Percentiles rank a stretch among this genome's conserved stretches.
These are phyloP conservation scores for Cairina moschata DNA, from an alignment of 2,113 vertebrate genomes.

Conservation along the genomic window DNA sequence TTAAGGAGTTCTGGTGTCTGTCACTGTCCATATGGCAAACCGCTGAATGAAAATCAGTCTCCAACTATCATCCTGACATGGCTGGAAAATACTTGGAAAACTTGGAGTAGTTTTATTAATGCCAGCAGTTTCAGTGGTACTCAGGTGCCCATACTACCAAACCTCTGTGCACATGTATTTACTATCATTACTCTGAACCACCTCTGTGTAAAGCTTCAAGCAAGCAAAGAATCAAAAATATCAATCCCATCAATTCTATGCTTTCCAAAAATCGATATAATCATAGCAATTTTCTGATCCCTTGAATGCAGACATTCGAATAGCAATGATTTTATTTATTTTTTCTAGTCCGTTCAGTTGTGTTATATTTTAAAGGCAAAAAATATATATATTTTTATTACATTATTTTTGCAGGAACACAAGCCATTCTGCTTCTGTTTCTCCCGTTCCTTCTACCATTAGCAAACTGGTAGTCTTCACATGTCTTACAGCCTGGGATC, in stretches of 20 bases:
- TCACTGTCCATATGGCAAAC: constrained; percentile 31
- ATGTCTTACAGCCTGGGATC: neutral
- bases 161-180: neutral
- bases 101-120: neutral
- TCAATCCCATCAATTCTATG: neutral
- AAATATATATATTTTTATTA: neutral
- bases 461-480: neutral
- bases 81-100: constrained; percentile 27
- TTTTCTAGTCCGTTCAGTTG: neutral
- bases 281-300: neutral
- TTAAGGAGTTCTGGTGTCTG: constrained; percentile 74
- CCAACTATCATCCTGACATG: constrained; percentile 7
- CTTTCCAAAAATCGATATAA: neutral
- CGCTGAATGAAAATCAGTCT: constrained; percentile 12
- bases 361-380: neutral
- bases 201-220: neutral
- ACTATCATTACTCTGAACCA: neutral
- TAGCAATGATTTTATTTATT: neutral
- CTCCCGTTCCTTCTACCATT: neutral
- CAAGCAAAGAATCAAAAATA: neutral
- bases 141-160: neutral
- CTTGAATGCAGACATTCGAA: neutral
- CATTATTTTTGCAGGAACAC: neutral
- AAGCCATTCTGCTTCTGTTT: neutral
- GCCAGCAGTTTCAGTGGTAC: neutral